These are phyloP conservation scores for Gymnocephalus cernua DNA, from an alignment of 2,113 vertebrate genomes.

Conservation along the genomic window DNA sequence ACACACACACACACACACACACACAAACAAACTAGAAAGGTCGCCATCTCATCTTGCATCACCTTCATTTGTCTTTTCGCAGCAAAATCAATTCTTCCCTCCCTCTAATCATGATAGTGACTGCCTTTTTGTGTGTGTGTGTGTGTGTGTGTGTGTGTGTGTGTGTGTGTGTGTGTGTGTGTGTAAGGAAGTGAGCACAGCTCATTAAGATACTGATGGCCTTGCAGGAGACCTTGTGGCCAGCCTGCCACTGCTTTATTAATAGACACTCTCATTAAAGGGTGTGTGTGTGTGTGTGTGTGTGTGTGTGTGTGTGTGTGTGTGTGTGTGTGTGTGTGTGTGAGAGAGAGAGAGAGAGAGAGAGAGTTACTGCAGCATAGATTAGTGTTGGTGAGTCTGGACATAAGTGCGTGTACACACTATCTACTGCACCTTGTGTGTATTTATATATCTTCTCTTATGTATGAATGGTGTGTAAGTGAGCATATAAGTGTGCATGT, in stretches of 20 bases:
- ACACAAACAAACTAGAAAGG: constrained; percentile 20
- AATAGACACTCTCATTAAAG: constrained; percentile 63
- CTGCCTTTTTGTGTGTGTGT: not conserved
- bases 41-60: constrained; percentile 30
- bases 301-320: constrained; percentile 7
- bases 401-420: not conserved
- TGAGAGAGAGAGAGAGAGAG: no score
- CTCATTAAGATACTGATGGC: constrained; percentile 59
- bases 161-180: constrained; percentile 30
- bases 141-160: constrained; percentile 9
- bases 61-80: constrained; percentile 44
- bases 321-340: not conserved
- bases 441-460: not conserved
- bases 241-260: constrained; percentile 46
- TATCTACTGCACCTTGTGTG: not conserved
- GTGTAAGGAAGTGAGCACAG: constrained; percentile 9
- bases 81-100: constrained; percentile 42
- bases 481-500: not conserved
- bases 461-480: not conserved
- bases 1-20: constrained; percentile 22
- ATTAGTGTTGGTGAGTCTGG: not conserved
- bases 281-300: constrained; percentile 22
- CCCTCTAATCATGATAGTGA: constrained; percentile 36
- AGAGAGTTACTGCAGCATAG: not conserved
- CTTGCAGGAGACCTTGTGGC: constrained; percentile 55